phyloP scores from a whole-genome alignment of 2,113 vertebrate genomes.

The Coptodon bakossiorum region DNA sequence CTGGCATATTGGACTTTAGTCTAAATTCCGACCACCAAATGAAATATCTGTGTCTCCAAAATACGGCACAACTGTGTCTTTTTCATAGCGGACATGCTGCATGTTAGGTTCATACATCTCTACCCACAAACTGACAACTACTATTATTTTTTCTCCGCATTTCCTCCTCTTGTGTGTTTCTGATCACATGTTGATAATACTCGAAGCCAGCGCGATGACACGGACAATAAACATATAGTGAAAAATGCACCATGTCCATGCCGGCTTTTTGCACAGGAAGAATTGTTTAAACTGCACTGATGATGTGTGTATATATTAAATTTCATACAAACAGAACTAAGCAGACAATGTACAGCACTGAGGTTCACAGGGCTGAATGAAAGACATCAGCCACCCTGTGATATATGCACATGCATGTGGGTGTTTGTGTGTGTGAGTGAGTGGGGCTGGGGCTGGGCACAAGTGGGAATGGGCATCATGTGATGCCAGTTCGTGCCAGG shows the following conservation, averaged over 20 bases:
- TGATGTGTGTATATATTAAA: conserved; percentile 37
- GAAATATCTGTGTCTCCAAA: not conserved
- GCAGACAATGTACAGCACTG: not conserved
- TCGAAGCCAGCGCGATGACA: not conserved
- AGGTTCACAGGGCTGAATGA: not conserved
- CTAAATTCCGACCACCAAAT: not conserved
- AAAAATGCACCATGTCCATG: not conserved
- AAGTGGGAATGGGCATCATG: conserved; percentile 54
- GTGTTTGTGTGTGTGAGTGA: not conserved
- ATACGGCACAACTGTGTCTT: not conserved
- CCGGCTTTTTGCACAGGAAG: not conserved
- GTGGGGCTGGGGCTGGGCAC: conserved; percentile 7
- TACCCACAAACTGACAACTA: not conserved
- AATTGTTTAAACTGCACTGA: conserved; percentile 12
- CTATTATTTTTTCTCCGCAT: not conserved
- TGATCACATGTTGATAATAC: not conserved
- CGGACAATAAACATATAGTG: not conserved
- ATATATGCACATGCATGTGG: not conserved
- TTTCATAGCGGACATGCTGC: not conserved
- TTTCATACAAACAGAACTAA: conserved; percentile 24
- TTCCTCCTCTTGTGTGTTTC: not conserved
- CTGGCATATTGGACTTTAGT: not conserved
- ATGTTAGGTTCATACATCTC: not conserved
- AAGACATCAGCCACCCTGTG: conserved; percentile 37
- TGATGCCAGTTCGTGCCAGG: conserved; percentile 60